Evolutionary conservation across 2,797 vertebrate species (phyloP), one percentile per base, ranked within the genome.

Genomic region (Sebastes flavidus): DNA sequence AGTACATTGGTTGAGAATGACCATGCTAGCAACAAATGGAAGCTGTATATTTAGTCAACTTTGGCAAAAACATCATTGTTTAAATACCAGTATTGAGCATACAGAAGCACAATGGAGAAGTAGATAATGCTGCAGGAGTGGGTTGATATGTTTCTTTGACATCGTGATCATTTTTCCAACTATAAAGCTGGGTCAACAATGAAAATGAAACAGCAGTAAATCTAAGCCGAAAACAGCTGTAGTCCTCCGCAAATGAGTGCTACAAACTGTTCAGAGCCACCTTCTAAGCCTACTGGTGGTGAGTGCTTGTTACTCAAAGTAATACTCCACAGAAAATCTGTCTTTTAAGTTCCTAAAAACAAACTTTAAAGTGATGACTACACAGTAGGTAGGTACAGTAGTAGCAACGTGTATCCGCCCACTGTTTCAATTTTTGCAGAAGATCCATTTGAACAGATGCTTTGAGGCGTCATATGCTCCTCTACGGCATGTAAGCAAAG

Each of bases 401-500:
- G 25, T 32, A 30, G 32, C 34, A 67, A 16, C n/a, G 49, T 54
- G 38, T 54, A 60, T 34, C 29, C 18, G 1, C 54, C 20, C 36
- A 62, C 54, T 34, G 25, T 60, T 82, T 58, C 22, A 80, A 73
- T 72, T 79, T 87, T 66, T 85, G 30, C 27, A 69, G 42, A 54
- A 73, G 54, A 46, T 52, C 68, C 29, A 74, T 76, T 82, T 69
- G 25, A 84, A 67, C 83, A 87, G 74, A 83, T 86, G 75, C 84
- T 87, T 34, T 69, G 66, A 70, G 69, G 56, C 74, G 55, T 82
- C 86, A 79, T 80, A 81, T 83, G 87, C 65, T 89, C 13, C 30
- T 67, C 42, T 81, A 24, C 60, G 6, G 73, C 60, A 52, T 74
- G 55, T 56, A 72, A 71, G 60, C 79, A 66, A 52, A 83, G 65